Evolutionary conservation across 2,113 vertebrate species (phyloP), one percentile per base, ranked within the genome.

Genomic region (Colossoma macropomum): DNA sequence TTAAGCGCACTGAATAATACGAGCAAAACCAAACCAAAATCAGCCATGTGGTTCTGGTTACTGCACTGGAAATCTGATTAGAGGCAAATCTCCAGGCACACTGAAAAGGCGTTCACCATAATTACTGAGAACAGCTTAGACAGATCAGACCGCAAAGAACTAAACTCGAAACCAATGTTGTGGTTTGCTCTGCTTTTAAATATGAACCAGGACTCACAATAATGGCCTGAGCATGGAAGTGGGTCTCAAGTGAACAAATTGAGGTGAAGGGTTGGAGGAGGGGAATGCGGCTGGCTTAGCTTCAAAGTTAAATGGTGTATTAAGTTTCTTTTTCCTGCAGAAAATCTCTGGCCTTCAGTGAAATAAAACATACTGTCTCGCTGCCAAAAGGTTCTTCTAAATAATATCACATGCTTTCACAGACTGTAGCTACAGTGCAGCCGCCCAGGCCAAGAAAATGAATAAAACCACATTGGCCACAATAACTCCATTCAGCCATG

Each of bases 141-240:
- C 82, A 81, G 88, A 90, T 72, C 86, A 91, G 89, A 91, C 92
- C 93, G 86, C 92, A 93, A 93, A 92, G 92, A 90, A 90, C 85
- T 71, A 75, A 86, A 88, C 52, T 86, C 88, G 90, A 91, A 92
- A 89, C 86, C 79, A 91, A 92, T 90, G 90, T 90, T 91, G 86
- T 87, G 82, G 85, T 85, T 91, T 86, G 68, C 48, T 79, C 76
- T 79, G 62, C 89, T 88, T 85, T 90, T 86, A 87, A 89, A 82
- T 80, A 81, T 76, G 52, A 85, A 85, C 66, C 82, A 73, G 60
- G 84, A 88, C 84, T 87, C 82, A 80, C 81, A 89, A 85, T 88
- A 90, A 88, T 68, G 87, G 68, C 68, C 13, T 74, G 82, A 77
- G 79, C 77, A 73, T 75, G 81, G 84, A 79, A 66, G 72, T 76